Evolutionary conservation across 2,888 invertebrate species (phyloP).

Genomic region (Spatulosminthurus flaviceps): DNA sequence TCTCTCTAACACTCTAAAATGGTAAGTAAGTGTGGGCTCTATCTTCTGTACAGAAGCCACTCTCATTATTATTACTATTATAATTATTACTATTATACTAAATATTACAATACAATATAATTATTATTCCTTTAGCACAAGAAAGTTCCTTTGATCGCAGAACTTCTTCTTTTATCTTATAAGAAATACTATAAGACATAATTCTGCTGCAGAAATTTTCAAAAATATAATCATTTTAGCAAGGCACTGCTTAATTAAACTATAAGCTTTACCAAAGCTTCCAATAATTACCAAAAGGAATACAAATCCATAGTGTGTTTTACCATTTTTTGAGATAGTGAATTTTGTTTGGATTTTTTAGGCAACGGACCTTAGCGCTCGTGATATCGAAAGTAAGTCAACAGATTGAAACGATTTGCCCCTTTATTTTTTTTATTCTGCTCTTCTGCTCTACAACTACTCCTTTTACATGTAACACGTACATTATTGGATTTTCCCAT

Average conservation of each 20-base stretch:
- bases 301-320: too few relatives aligned
- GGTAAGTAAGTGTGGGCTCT: constrained; percentile 11
- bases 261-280: not conserved
- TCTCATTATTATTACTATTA: too few relatives aligned
- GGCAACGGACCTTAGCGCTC: constrained; percentile 52
- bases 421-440: not conserved
- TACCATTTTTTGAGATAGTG: constrained; percentile 26
- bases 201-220: too few relatives aligned
- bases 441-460: not conserved
- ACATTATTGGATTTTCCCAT: too few relatives aligned
- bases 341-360: constrained; percentile 41
- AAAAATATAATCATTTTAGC: too few relatives aligned
- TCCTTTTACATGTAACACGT: too few relatives aligned
- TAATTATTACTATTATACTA: too few relatives aligned
- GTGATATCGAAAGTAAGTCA: constrained; percentile 53
- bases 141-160: too few relatives aligned
- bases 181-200: too few relatives aligned
- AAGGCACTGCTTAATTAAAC: too few relatives aligned
- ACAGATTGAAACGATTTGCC: constrained; percentile 14
- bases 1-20: constrained; percentile 25
- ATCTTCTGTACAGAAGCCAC: too few relatives aligned
- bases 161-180: too few relatives aligned
- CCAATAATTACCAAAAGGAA: not conserved
- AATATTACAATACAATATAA: not conserved
- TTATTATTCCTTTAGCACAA: not conserved